Base-by-base conservation (phyloP, 2,888 invertebrate species). In the Drosophila meridiana region DNA sequence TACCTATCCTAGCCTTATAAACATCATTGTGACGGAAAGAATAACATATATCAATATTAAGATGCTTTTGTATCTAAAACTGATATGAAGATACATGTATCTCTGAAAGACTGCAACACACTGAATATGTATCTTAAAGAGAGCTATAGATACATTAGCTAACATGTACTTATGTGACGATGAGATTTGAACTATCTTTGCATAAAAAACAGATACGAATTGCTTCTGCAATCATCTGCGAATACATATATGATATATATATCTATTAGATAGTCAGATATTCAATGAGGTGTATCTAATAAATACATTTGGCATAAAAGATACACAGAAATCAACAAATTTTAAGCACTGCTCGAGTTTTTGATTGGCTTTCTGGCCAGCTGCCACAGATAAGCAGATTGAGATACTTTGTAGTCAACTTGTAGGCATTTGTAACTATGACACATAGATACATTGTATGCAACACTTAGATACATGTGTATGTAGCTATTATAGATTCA, bases 381-480 rank as follows among this genome's bases (percentile, higher is more conserved):
- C n/a, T 50, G 50, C 50, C 50, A 32, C 50, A 52, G 32, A 34
- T 50, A 34, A 50, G 32, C 20, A 50, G 32, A 9, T n/a, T 52
- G 50, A 52, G 50, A 52, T 52, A 52, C 32, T 20, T 52, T 52
- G 32, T 11, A 32, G 20, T 9, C 14, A 30, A 14, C 2, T 26
- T 26, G 45, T 11, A 28, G 26, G 2, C 6, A 5, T 13, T 48
- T n/a, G 30, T 14, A 48, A n/a, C 48, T 32, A 50, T 50, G 48
- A 50, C 50, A 20, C 50, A 52, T 30, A 14, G 48, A 48, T 48
- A 20, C 20, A 38, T 38, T 38, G 11, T 38, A 38, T 38, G 38
- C 20, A 20, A 20, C 20, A 20, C 20, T 20, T 20, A 26, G 20
- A 45, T 45, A 45, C 45, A 32, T 38, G 3, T 38, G 36, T 13